Base-by-base conservation (phyloP, 2,113 vertebrate genomes). In the Cavia aperea region DNA sequence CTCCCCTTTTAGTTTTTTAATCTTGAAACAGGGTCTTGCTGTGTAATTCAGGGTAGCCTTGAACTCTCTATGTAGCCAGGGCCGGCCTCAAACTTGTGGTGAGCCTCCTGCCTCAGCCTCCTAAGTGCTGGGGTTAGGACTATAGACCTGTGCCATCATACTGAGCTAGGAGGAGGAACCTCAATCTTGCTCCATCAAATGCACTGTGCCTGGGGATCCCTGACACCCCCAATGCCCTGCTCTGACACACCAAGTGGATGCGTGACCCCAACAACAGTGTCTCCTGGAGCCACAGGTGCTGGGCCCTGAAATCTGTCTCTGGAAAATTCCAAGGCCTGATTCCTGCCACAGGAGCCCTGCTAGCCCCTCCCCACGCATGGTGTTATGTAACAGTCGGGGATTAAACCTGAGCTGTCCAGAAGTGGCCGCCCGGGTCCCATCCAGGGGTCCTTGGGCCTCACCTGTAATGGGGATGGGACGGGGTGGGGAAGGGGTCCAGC, bases 271-370 rank as follows among this genome's bases (percentile, higher is more conserved):
- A 26, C 70, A 82, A 33, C 58, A 87, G 29, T 49, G 26, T 31
- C 75, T 78, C 72, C 65, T 21, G 49, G 49, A 49, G 85, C 77
- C 8, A 3, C 75, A 10, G 66, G 70, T 26, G 5, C 79, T 1
- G 0, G 79, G 75, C 77, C 86, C 58, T 1, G 36, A 93, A 95
- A 93, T 54, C 90, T 81, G 36, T 83, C 58, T 95, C 93, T 89
- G 96, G 96, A 97, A 96, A 97, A 95, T 97, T 96, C 95, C 93
- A 15, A 92, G 81, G 89, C 75, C 94, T 95, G 86, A 56, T 85
- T 88, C 86, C 91, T 95, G 93, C 83, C 89, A 5, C 88, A 0
- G 24, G 86, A 94, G 88, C 68, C 91, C 83, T 82, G 77, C 90
- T 86, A 81, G 88, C 77, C 92, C 93, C 90, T 79, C 91, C 94